These are phyloP conservation scores for Alosa sapidissima DNA, from an alignment of 2,797 vertebrate species.

Conservation along the genomic window DNA sequence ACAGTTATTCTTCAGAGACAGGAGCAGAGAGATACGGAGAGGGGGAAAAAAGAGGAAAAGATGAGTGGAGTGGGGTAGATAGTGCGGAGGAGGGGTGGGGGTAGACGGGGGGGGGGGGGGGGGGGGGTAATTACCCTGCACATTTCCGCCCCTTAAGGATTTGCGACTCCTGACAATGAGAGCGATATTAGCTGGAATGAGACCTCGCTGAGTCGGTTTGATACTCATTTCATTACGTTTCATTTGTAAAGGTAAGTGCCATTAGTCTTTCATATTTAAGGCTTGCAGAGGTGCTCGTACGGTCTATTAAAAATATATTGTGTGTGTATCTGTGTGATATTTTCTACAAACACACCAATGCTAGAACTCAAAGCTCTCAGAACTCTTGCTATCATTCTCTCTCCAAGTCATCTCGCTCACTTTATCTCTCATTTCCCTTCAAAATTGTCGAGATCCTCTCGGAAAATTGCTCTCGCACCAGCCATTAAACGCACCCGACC, in stretches of 20 bases:
- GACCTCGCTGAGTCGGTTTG: not conserved
- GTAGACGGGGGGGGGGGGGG: not conserved
- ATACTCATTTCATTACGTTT: not conserved
- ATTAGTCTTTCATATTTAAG: not conserved
- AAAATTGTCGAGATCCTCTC: not conserved
- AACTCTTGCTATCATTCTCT: not conserved
- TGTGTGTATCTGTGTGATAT: not conserved
- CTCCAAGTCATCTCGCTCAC: not conserved
- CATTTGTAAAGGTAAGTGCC: not conserved
- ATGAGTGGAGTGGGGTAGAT: not conserved
- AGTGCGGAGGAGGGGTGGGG: not conserved
- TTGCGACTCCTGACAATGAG: not conserved
- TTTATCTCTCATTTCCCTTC: conserved; percentile 11
- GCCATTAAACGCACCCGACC: not conserved
- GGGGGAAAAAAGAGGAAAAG: not conserved
- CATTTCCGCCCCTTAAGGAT: conserved; percentile 11
- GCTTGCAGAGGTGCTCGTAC: not conserved
- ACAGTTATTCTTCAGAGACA: not conserved
- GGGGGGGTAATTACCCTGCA: not conserved
- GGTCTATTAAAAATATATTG: not conserved
- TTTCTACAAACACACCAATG: not conserved
- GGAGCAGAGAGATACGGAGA: not conserved
- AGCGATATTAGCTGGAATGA: not conserved
- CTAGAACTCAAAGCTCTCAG: not conserved
- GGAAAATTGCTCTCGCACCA: not conserved